Conservation (phyloP, 2,113 vertebrate genomes). For the Daboia siamensis region DNA sequence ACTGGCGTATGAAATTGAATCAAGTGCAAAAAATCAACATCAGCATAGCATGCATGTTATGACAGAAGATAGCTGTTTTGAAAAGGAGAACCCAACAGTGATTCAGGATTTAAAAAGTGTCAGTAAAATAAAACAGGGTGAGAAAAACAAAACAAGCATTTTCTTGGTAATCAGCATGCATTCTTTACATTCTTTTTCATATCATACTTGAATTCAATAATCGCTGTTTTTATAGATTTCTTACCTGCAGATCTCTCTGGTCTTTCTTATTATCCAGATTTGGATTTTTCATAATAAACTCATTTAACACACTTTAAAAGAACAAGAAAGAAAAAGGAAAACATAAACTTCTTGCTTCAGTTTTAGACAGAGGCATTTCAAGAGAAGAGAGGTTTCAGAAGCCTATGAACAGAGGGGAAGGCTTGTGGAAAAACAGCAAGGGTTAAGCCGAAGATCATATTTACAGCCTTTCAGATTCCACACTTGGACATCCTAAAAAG, state of each 20-base stretch:
- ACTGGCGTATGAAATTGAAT: not conserved
- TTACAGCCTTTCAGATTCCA: not conserved
- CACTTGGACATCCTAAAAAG: not conserved
- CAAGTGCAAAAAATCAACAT: not conserved
- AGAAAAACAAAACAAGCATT: not conserved
- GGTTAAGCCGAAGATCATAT: not conserved
- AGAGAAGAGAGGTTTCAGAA: not conserved
- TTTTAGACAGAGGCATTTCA: not conserved
- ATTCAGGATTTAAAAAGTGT: not conserved
- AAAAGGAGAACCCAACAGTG: not conserved
- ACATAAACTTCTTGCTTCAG: conserved; percentile 9
- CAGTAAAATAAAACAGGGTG: not conserved
- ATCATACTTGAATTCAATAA: not conserved
- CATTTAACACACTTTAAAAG: conserved; percentile 86
- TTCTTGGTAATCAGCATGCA: not conserved
- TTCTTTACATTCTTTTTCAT: not conserved
- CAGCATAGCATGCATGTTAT: not conserved
- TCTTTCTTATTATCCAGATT: conserved; percentile 97
- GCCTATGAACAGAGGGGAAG: not conserved
- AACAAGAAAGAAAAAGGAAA: not conserved
- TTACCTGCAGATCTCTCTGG: conserved; percentile 95
- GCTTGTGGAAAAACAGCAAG: not conserved
- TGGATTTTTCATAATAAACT: conserved; percentile 98
- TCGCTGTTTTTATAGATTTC: not conserved
- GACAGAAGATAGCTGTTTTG: not conserved